Percentiles rank a stretch among this genome's conserved stretches.
Conservation (phyloP, 1,140 invertebrate genomes). For the Patella vulgata region DNA sequence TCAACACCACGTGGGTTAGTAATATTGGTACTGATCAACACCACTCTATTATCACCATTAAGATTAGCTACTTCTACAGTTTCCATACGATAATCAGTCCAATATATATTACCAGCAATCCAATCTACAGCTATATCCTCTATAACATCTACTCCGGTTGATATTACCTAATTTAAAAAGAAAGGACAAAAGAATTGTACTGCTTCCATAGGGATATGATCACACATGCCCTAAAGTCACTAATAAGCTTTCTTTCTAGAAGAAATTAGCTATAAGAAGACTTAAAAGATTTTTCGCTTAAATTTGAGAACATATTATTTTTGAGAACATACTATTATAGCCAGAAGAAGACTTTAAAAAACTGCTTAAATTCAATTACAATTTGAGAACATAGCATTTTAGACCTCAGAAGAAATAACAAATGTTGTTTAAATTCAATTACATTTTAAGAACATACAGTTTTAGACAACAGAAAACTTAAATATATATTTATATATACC, state of each 20-base stretch:
- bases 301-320: too few species aligned
- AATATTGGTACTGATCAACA: slow-evolving; percentile 91
- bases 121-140: slow-evolving; percentile 97
- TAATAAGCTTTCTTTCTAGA: background rate
- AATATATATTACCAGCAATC: slow-evolving; percentile 94
- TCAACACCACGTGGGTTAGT: slow-evolving; percentile 94
- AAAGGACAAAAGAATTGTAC: background rate
- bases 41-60: slow-evolving; percentile 83
- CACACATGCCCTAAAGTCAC: background rate
- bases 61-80: slow-evolving; percentile 92
- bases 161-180: slow-evolving; percentile 69
- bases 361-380: too few species aligned
- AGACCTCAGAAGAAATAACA: too few species aligned
- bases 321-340: too few species aligned
- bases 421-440: too few species aligned
- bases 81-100: slow-evolving; percentile 93
- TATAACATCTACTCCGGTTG: slow-evolving; percentile 84
- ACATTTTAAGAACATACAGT: too few species aligned
- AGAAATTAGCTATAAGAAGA: background rate
- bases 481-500: too few species aligned
- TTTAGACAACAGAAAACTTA: too few species aligned
- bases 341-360: too few species aligned
- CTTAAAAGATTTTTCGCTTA: too few species aligned
- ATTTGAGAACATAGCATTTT: too few species aligned
- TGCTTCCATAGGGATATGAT: background rate